These are phyloP conservation scores for Turdus rufiventris DNA, from an alignment of 2,113 vertebrate genomes.

Conservation along the genomic window DNA sequence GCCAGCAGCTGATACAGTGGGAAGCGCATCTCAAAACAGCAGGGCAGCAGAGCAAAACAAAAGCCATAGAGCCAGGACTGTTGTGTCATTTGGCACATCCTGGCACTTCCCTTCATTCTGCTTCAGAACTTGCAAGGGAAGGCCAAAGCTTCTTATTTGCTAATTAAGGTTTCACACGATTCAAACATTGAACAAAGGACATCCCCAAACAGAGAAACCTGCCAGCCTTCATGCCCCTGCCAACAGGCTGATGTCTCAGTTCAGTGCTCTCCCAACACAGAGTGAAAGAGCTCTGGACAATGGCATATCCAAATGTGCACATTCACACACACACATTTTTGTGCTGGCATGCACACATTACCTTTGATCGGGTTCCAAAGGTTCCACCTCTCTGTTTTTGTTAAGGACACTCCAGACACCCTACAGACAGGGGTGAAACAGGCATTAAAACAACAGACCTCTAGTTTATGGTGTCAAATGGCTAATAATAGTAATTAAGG, in stretches of 20 bases:
- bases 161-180: conserved; percentile 16
- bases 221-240: neutral
- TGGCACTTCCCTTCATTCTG: neutral
- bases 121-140: neutral
- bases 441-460: neutral
- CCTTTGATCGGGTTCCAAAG: neutral
- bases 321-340: neutral
- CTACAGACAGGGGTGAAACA: neutral
- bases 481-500: neutral
- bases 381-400: neutral
- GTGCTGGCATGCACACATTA: neutral
- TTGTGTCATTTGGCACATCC: neutral
- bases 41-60: neutral
- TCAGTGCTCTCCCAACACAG: neutral
- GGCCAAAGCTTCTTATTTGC: conserved; percentile 20
- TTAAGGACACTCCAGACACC: neutral
- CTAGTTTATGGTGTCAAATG: neutral
- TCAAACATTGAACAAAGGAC: neutral
- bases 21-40: neutral
- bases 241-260: conserved; percentile 4
- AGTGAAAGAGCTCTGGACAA: neutral
- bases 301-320: neutral
- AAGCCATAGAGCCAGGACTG: neutral
- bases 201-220: neutral
- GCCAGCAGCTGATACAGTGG: conserved; percentile 25